Evolutionary conservation across 2,888 invertebrate genomes (phyloP).

Genomic region (Clistopyga incitator): DNA sequence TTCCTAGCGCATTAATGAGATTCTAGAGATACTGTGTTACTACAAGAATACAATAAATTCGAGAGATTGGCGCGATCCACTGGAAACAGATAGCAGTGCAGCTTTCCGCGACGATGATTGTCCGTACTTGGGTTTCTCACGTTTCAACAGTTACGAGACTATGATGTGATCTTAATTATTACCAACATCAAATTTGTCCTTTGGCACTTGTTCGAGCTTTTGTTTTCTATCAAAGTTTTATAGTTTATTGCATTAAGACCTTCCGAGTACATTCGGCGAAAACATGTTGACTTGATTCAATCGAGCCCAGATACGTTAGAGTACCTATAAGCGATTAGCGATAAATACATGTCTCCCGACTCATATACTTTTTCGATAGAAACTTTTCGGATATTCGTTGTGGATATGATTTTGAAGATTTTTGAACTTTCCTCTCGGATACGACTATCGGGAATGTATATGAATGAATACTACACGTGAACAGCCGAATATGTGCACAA

Average conservation of each 20-base stretch:
- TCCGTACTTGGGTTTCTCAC: conserved; percentile 78
- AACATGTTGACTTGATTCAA: conserved; percentile 26
- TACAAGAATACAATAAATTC: conserved; percentile 76
- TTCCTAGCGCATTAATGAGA: conserved; percentile 83
- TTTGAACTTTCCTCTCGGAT: conserved; percentile 8
- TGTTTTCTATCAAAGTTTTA: conserved; percentile 30
- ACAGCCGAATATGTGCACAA: conserved; percentile 64
- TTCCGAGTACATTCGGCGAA: conserved; percentile 19
- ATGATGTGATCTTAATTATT: conserved; percentile 76
- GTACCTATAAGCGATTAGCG: conserved; percentile 26
- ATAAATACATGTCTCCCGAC: conserved; percentile 17
- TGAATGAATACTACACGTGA: conserved; percentile 46
- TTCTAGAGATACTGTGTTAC: conserved; percentile 79
- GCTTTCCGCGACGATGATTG: conserved; percentile 73
- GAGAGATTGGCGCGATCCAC: conserved; percentile 72
- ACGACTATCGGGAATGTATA: conserved; percentile 34
- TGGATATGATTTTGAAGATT: conserved; percentile 28
- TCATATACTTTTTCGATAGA: conserved; percentile 31
- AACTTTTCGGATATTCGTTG: conserved; percentile 19
- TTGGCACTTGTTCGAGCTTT: conserved; percentile 5
- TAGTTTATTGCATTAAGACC: background rate
- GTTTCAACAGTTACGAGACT: conserved; percentile 78
- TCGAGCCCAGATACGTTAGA: conserved; percentile 24
- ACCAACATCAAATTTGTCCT: conserved; percentile 7
- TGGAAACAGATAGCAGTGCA: conserved; percentile 65